These are phyloP conservation scores for Saccopteryx leptura DNA, from an alignment of 2,113 vertebrate genomes.

Conservation along the genomic window DNA sequence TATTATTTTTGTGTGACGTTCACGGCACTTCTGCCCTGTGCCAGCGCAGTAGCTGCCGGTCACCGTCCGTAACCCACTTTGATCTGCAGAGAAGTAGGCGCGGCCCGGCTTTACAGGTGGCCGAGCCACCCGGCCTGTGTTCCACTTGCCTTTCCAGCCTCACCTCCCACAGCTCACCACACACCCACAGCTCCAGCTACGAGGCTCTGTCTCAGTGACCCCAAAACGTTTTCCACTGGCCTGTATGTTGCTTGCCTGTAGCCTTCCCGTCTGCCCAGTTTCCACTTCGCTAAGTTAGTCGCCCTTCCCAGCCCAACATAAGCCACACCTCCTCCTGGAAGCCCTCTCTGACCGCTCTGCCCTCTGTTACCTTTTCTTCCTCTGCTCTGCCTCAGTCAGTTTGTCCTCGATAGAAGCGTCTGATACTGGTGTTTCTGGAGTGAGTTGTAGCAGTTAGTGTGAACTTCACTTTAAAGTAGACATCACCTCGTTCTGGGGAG, in stretches of 20 bases:
- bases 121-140: background rate
- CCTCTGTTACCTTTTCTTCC: background rate
- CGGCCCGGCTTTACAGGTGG: background rate
- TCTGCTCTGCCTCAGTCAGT: background rate
- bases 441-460: background rate
- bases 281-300: background rate
- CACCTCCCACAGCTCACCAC: conserved; percentile 12
- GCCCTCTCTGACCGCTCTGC: background rate
- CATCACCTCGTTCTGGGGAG: background rate
- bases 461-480: background rate
- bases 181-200: background rate
- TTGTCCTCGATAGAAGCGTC: background rate
- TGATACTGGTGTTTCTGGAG: background rate
- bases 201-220: background rate
- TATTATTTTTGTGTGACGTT: background rate
- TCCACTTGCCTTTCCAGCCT: conserved; percentile 35
- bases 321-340: background rate
- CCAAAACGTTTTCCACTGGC: background rate
- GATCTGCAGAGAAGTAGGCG: background rate
- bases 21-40: background rate
- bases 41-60: background rate
- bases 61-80: background rate
- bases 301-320: background rate
- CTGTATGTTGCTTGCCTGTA: background rate
- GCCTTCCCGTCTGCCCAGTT: background rate